phyloP scores from a whole-genome alignment of 1,140 invertebrate species.

The Eupristina koningsbergeri region DNA sequence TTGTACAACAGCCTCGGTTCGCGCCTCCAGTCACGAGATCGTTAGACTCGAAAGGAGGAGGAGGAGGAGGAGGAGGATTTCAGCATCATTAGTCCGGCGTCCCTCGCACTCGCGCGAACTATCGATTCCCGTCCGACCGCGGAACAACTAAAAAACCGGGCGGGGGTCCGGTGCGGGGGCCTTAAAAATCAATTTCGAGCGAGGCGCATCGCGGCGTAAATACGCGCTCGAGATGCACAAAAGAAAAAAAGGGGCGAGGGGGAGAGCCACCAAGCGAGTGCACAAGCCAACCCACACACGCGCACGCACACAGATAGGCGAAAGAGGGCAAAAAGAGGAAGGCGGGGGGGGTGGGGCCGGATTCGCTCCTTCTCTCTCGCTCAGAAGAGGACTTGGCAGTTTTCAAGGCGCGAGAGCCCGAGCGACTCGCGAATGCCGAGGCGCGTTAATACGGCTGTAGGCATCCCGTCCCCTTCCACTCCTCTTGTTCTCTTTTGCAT shows the following conservation, averaged over 20 bases:
- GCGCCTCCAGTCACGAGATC: slow-evolving; percentile 51
- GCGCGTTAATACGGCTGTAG: slow-evolving; percentile 60
- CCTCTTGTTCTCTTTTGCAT: slow-evolving; percentile 59
- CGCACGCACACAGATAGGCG: no score
- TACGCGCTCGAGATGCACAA: not conserved
- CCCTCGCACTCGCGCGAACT: slow-evolving; percentile 28
- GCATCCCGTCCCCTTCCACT: slow-evolving; percentile 49
- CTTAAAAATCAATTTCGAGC: slow-evolving; percentile 8
- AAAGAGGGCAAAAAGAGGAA: not conserved
- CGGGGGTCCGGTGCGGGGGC: not conserved
- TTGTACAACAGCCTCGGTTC: slow-evolving; percentile 16
- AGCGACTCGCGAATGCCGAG: slow-evolving; percentile 40
- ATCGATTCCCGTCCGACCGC: slow-evolving; percentile 16
- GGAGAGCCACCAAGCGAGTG: not conserved
- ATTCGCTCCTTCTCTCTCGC: not conserved
- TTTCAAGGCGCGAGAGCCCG: slow-evolving; percentile 53
- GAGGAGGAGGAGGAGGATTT: slow-evolving; percentile 39
- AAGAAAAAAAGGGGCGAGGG: not conserved
- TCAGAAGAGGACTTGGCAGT: slow-evolving; percentile 41
- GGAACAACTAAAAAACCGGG: not conserved
- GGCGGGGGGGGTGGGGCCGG: not conserved
- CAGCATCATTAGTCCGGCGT: slow-evolving; percentile 37
- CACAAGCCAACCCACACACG: not conserved
- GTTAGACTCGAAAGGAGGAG: slow-evolving; percentile 41
- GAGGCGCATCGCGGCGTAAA: not conserved